A percentile compares a stretch with the other conserved stretches of the same genome.
These are phyloP conservation scores for Ashinkailepas kermadecensis DNA, from an alignment of 2,888 invertebrate species.

Conservation along the genomic window DNA sequence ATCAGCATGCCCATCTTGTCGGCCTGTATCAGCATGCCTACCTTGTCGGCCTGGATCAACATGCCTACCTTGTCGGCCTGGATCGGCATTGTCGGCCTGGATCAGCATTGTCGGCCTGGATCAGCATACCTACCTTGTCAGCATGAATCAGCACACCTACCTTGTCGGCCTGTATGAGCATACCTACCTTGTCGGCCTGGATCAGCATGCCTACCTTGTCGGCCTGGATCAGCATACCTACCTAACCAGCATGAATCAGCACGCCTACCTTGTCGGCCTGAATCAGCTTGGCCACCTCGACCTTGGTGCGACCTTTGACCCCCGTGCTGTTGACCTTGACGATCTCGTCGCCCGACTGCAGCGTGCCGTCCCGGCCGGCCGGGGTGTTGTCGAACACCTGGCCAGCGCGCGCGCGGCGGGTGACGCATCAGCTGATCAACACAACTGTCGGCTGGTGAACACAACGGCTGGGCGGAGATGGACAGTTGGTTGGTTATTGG, in stretches of 20 bases:
- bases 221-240: slow-evolving; percentile 83
- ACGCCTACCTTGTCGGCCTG: slow-evolving; percentile 66
- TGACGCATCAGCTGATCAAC: too few relatives aligned
- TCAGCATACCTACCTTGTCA: neutral
- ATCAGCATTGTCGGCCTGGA: too few relatives aligned
- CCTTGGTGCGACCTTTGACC: slow-evolving; percentile 94
- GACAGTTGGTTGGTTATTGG: too few relatives aligned
- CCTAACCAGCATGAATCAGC: slow-evolving; percentile 77
- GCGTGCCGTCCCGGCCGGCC: slow-evolving; percentile 81
- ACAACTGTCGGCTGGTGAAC: too few relatives aligned
- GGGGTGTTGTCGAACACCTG: slow-evolving; percentile 96
- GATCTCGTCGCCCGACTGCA: slow-evolving; percentile 95
- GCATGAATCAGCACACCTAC: slow-evolving; percentile 51
- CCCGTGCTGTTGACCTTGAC: slow-evolving; percentile 85
- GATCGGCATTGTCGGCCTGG: too few relatives aligned
- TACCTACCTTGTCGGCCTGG: slow-evolving; percentile 41
- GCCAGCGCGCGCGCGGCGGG: too few relatives aligned
- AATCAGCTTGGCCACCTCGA: slow-evolving; percentile 99
- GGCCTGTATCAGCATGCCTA: slow-evolving; percentile 97
- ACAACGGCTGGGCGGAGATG: too few relatives aligned
- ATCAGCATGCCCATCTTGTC: slow-evolving; percentile 73
- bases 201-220: slow-evolving; percentile 66
- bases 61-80: too few relatives aligned
- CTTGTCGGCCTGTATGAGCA: too few relatives aligned
- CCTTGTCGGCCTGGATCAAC: slow-evolving; percentile 51